Conservation (phyloP, 37 sponge, comb jelly and placozoan species). For the Chondrosia reniformis region DNA sequence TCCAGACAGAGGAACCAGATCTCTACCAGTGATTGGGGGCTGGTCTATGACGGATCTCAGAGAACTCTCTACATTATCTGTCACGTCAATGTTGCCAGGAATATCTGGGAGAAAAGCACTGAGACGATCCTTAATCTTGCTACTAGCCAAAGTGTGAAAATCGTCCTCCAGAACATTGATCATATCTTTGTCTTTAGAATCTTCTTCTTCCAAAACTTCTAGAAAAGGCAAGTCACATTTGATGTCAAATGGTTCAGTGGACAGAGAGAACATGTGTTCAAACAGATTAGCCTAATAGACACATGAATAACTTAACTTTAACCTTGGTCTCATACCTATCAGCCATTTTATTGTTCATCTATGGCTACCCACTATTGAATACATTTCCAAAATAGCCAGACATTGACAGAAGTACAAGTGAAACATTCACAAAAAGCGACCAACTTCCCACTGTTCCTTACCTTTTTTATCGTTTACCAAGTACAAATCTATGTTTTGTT, state of each 20-base stretch:
- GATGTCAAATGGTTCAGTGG: no score
- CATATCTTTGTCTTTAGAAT: constrained; percentile 32
- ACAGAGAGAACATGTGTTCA: no score
- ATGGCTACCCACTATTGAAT: no score
- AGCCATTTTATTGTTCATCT: no score
- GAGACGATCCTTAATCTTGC: constrained; percentile 69
- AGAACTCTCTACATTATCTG: constrained; percentile 38
- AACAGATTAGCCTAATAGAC: no score
- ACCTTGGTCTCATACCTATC: no score
- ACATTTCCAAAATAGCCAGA: no score
- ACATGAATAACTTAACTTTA: no score
- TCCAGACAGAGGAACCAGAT: constrained; percentile 56
- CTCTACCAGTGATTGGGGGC: constrained; percentile 60
- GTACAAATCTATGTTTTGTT: constrained; percentile 14
- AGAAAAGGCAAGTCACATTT: no score
- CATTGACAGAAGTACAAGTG: no score
- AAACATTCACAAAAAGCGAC: neutral
- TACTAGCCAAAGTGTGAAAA: constrained; percentile 45
- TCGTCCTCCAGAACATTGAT: constrained; percentile 40
- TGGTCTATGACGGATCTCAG: constrained; percentile 63
- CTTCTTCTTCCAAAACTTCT: no score
- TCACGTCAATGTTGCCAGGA: constrained; percentile 68
- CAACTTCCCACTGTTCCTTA: neutral
- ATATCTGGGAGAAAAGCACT: constrained; percentile 77
- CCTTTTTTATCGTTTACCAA: constrained; percentile 23